Conservation (phyloP, 2,888 invertebrate genomes). For the Aphidius colemani region DNA sequence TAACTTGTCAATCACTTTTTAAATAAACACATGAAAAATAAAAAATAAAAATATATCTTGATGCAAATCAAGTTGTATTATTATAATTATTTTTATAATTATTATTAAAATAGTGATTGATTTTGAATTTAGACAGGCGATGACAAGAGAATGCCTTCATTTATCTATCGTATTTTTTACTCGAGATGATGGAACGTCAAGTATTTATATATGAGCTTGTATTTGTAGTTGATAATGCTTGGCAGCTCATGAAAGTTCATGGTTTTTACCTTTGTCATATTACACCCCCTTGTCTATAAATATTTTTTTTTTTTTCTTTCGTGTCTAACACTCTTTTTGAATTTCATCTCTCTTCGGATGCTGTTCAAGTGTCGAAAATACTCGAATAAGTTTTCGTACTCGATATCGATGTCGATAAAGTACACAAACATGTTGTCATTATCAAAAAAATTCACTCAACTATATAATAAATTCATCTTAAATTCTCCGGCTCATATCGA, state of each 20-base stretch:
- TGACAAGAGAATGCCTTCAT: neutral
- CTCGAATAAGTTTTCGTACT: conserved; percentile 16
- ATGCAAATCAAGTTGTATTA: too few species aligned
- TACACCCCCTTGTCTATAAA: too few species aligned
- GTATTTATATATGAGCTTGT: conserved; percentile 15
- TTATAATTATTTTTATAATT: too few species aligned
- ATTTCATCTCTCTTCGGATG: conserved; percentile 11
- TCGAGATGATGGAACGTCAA: conserved; percentile 20
- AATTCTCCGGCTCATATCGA: too few species aligned
- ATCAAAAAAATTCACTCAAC: conserved; percentile 9
- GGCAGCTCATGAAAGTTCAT: conserved; percentile 45
- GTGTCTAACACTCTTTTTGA: conserved; percentile 13
- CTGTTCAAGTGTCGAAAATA: conserved; percentile 28
- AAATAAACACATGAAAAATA: too few species aligned
- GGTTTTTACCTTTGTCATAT: conserved; percentile 27
- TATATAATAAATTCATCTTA: neutral
- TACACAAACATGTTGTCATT: conserved; percentile 19
- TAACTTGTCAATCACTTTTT: too few species aligned
- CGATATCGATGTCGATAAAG: conserved; percentile 22
- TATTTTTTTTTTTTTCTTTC: conserved; percentile 3
- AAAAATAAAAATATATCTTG: too few species aligned
- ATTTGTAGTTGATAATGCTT: conserved; percentile 4
- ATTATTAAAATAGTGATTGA: too few species aligned
- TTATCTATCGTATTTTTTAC: conserved; percentile 6
- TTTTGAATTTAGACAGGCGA: too few species aligned